Evolutionary conservation across 2,113 vertebrate species (phyloP), one percentile per base, ranked within the genome.

Genomic region (Tapirus terrestris): DNA sequence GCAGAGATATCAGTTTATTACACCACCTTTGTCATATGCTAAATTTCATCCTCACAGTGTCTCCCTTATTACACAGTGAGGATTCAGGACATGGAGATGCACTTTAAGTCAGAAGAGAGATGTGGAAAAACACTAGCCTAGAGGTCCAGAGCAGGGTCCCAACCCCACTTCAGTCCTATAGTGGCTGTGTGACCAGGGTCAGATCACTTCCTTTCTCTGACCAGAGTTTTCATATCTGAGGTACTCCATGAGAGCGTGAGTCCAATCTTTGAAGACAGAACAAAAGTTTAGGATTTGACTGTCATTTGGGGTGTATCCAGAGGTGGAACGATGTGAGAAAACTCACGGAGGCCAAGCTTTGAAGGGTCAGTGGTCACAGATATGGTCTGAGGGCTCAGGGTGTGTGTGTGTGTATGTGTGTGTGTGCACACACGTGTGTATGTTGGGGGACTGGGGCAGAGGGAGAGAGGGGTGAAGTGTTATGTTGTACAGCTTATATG

Each of bases 21-120:
- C 0, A 2, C 17, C 7, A 1, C 9, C 13, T 86, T 31, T n/a
- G 65, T 33, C 51, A 8, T 4, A 5, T 3, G 31, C 23, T 61
- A 21, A 8, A 29, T 2, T 72, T 43, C 23, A 18, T 18, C 63
- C 23, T 16, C 65, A 80, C 51, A 33, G 75, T 7, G 31, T 36
- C 33, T 25, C 72, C 18, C 9, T n/a, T 17, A 8, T 10, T 8
- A 82, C 45, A 1, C 33, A 20, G 43, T 12, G 75, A 90, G 20
- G 43, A 31, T 17, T n/a, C 45, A n/a, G 84, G 63, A 61, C 7
- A 2, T 0, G 65, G n/a, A 83, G 77, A 17, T 8, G 51, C 17
- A 27, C 84, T 39, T 20, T 6, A 16, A 4, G n/a, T 67, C 36
- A 3, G 58, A 67, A 81, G 86, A 58, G 48, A 86, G 56, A 20